Base-by-base conservation (phyloP, 2,113 vertebrate genomes). In the Eurypyga helias region DNA sequence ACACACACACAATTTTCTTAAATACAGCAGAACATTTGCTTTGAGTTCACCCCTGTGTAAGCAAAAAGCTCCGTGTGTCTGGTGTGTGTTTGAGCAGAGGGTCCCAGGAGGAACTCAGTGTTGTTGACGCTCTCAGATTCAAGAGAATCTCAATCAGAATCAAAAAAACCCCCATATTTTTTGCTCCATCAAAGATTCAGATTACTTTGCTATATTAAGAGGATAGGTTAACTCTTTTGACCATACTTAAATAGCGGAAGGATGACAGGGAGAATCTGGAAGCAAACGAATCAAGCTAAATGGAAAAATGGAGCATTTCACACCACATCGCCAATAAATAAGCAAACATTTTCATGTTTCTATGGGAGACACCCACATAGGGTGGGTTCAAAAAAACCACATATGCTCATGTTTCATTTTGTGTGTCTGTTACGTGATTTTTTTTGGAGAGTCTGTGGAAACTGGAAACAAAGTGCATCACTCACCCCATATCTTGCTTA, bases 11-110 rank as follows among this genome's bases (percentile, higher is more conserved):
- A 82, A 62, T 72, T 96, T 94, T 96, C 87, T 84, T 75, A 89
- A 94, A 95, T 65, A 96, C 31, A 77, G 67, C 67, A 87, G 83
- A 97, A 95, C 64, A 90, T 76, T 41, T 96, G 57, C 89, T 90
- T 96, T 93, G 64, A 90, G 19, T 80, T 87, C 66, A 90, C n/a
- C 81, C 91, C 89, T 96, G 58, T 78, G 94, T 65, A 97, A 96
- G 82, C 17, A 1, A 97, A 96, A 93, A 93, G 80, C 61, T 60
- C 57, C 3, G 26, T 70, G 16, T 84, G 43, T 79, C 83, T 81
- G 46, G 64, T 75, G 41, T 94, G 83, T 93, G 51, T 79, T 97
- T 97, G 65, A 82, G 43, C 43, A 21, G 31, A 54, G 70, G 65
- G 19, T 81, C 84, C 81, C 71, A 87, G 34, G 36, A 95, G 71